These are phyloP conservation scores for Bombyx huttoni DNA, from an alignment of 2,888 invertebrate genomes.

Conservation along the genomic window DNA sequence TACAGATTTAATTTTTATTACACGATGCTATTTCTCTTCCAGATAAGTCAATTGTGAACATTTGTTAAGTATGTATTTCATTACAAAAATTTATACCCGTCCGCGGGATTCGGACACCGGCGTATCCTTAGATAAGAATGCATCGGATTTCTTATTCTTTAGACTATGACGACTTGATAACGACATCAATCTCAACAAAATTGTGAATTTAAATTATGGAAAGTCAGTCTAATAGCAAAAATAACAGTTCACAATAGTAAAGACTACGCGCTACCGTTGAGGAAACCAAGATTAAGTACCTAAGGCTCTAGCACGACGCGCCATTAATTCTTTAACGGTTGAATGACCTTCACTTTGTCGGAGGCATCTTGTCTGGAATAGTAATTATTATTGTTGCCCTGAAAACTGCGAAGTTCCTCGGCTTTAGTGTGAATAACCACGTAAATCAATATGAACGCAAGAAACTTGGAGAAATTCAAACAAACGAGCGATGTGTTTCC, in stretches of 20 bases:
- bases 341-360: slow-evolving; percentile 47
- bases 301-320: slow-evolving; percentile 39
- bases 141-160: too few species aligned
- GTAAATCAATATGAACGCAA: slow-evolving; percentile 11
- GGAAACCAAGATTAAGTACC: slow-evolving; percentile 44
- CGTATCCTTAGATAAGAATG: too few species aligned
- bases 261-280: slow-evolving; percentile 28
- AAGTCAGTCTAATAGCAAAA: not conserved
- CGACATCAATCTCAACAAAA: too few species aligned
- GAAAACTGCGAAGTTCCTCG: slow-evolving; percentile 28
- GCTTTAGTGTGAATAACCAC: slow-evolving; percentile 24
- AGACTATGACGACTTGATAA: too few species aligned
- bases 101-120: too few species aligned
- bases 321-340: slow-evolving; percentile 59
- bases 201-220: slow-evolving; percentile 5
- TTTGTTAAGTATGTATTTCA: too few species aligned
- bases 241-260: slow-evolving; percentile 10
- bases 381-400: slow-evolving; percentile 49
- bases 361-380: slow-evolving; percentile 55
- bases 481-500: not conserved
- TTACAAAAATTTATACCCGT: too few species aligned
- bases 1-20: too few species aligned
- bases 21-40: too few species aligned
- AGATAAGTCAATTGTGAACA: too few species aligned
- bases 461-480: slow-evolving; percentile 6